Percentiles rank a stretch among this genome's conserved stretches.
Evolutionary conservation across 1,140 invertebrate species (phyloP).

Genomic region (Micrasema longulum): DNA sequence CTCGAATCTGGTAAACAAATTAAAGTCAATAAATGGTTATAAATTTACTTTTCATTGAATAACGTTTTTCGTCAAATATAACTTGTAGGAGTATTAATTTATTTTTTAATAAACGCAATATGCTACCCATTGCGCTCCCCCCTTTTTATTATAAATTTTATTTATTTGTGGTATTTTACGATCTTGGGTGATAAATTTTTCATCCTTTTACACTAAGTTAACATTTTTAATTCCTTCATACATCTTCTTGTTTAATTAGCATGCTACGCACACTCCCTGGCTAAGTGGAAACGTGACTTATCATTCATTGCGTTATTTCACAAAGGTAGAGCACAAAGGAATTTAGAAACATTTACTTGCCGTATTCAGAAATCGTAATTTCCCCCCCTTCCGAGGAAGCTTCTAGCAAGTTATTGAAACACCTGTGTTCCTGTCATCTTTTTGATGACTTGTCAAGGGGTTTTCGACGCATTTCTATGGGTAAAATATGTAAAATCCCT

Average conservation of each 20-base stretch:
- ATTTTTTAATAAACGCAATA: no score
- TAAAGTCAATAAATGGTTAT: no score
- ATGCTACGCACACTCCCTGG: slow-evolving; percentile 5
- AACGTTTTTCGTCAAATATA: no score
- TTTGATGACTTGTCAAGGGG: slow-evolving; percentile 40
- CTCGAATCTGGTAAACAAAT: no score
- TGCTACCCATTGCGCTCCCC: no score
- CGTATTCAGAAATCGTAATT: slow-evolving; percentile 12
- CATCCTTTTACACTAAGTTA: no score
- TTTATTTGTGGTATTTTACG: no score
- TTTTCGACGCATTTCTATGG: slow-evolving; percentile 21
- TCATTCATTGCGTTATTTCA: slow-evolving; percentile 44
- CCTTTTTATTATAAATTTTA: no score
- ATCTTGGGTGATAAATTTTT: no score
- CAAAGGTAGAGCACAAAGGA: slow-evolving; percentile 39
- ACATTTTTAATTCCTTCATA: no score
- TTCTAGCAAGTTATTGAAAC: background rate
- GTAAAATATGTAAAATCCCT: slow-evolving; percentile 26
- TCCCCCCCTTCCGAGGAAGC: background rate
- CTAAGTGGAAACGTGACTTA: slow-evolving; percentile 43
- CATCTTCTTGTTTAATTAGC: slow-evolving; percentile 28
- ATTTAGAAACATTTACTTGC: slow-evolving; percentile 35
- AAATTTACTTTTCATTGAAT: no score
- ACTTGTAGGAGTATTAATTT: no score
- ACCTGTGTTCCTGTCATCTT: slow-evolving; percentile 47